These are phyloP conservation scores for Mylabris phalerata DNA, from an alignment of 1,140 invertebrate genomes.

Conservation along the genomic window DNA sequence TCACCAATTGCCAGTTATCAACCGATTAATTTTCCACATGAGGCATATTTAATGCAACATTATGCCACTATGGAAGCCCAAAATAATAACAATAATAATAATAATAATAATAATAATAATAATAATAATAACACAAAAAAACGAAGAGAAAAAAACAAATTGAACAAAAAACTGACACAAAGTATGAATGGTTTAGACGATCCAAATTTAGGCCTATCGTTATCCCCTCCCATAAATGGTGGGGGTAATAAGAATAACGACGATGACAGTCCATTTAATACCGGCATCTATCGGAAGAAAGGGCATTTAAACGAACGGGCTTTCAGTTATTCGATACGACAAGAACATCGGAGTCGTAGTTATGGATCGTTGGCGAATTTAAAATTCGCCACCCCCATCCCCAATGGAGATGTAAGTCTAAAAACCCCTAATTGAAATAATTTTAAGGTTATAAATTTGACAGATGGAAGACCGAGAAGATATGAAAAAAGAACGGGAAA, in stretches of 20 bases:
- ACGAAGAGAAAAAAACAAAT: constrained; percentile 36
- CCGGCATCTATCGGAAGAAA: constrained; percentile 81
- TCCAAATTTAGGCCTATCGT: constrained; percentile 44
- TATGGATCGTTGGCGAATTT: constrained; percentile 84
- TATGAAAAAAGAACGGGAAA: constrained; percentile 83
- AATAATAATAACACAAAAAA: constrained; percentile 29
- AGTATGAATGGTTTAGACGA: constrained; percentile 51
- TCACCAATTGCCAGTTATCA: constrained; percentile 56
- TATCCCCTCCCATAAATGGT: background rate
- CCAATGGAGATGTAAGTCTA: constrained; percentile 45
- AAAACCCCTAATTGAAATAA: no score
- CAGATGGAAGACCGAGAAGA: constrained; percentile 59
- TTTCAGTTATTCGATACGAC: constrained; percentile 88
- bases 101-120: no score
- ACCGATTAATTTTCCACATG: constrained; percentile 55
- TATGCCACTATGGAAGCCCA: constrained; percentile 48
- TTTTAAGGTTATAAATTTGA: constrained; percentile 23
- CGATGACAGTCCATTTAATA: constrained; percentile 74
- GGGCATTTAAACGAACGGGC: constrained; percentile 89
- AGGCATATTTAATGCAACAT: constrained; percentile 54
- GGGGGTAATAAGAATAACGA: constrained; percentile 23
- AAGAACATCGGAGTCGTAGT: constrained; percentile 84
- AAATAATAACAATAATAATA: constrained; percentile 24
- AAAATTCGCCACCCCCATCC: constrained; percentile 63
- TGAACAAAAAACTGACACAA: constrained; percentile 47